Base-by-base conservation (phyloP, 2,113 vertebrate genomes). In the Pseudolaguvia tuberculata region DNA sequence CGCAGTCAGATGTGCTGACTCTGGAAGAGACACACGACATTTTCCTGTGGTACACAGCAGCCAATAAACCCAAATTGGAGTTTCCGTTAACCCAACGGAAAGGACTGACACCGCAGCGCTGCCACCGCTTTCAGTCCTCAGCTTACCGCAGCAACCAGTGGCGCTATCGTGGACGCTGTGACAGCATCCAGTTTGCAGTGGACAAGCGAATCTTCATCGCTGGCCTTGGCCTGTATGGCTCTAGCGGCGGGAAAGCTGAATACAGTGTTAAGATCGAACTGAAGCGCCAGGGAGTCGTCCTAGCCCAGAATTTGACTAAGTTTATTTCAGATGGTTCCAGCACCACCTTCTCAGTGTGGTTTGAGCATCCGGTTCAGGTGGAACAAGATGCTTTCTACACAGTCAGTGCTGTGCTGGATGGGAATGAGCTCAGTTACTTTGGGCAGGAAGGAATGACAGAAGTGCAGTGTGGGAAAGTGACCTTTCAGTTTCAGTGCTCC, bases 401-500 rank as follows among this genome's bases (percentile, higher is more conserved):
- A 0, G 95, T 93, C 81, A 98, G 94, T 14, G 93, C 94, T 0
- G 88, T 98, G 57, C 89, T 98, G 5, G 95, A 98, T 0, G 96
- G 96, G 15, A 94, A 92, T 0, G 94, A 97, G 84, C 93, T 98
- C 70, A 97, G 95, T 82, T 97, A 98, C 89, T 98, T 98, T 18
- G 95, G 96, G 27, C 96, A 98, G 85, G 96, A 98, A 85, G 96
- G 96, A 52, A 94, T 98, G 95, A 97, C 95, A 0, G 95, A 98
- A 82, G 95, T 98, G 72, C 96, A 97, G 85, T 95, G 92, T 0
- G 96, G 93, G 20, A 96, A 94, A 85, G 95, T 97, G 78, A 94
- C 95, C 0, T 96, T 98, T 85, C 96, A 98, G 88, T 97, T 97
- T 83, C 96, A 98, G 89, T 97, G 96, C 76, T 97, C 96, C 17